Evolutionary conservation across 23 tunicate genomes (phyloP).

Genomic region (Oikopleura vanhoeffeni): DNA sequence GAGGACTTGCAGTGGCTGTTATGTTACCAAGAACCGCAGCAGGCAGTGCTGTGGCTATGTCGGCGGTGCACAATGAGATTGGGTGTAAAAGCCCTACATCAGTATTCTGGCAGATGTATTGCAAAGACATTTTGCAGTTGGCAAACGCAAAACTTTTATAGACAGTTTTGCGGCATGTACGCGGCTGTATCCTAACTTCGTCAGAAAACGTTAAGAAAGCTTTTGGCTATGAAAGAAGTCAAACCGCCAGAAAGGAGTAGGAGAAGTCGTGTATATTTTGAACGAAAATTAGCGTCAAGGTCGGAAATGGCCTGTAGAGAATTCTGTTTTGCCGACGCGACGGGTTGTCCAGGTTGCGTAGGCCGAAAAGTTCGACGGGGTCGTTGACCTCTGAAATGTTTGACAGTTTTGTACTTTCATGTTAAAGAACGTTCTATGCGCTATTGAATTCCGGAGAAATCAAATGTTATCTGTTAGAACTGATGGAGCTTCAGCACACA

Average conservation of each 20-base stretch:
- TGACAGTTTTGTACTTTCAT: neutral
- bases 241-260: neutral
- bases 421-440: too few species aligned
- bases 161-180: neutral
- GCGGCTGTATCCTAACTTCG: neutral
- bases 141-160: neutral
- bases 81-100: conserved; percentile 1
- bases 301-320: neutral
- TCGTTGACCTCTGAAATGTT: neutral
- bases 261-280: neutral
- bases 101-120: neutral
- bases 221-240: neutral
- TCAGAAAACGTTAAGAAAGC: neutral
- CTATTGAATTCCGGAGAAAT: too few species aligned
- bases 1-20: neutral
- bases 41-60: neutral
- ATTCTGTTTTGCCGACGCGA: neutral
- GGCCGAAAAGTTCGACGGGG: neutral
- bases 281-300: neutral
- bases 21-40: neutral
- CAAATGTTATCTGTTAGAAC: neutral
- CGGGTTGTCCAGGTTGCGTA: neutral
- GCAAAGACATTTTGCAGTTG: neutral
- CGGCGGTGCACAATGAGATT: neutral
- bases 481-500: too few species aligned